Base-by-base conservation (phyloP, 2,797 vertebrate genomes). In the Aselliscus stoliczkanus region DNA sequence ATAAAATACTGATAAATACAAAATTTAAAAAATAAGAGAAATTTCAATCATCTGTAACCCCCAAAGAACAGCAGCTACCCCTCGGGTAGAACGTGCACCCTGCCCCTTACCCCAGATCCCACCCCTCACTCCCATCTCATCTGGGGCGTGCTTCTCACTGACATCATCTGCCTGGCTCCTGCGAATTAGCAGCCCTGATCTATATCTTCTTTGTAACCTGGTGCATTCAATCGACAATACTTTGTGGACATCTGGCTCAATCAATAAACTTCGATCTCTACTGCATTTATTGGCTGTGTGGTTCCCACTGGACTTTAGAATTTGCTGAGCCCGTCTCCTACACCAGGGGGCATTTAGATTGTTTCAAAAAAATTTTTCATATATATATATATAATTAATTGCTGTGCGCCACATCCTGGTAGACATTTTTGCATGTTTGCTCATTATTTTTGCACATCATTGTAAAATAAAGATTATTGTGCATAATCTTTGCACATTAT, bases 1-100 rank as follows among this genome's bases (percentile, higher is more conserved):
- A 97, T 95, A 96, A 97, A 97, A 96, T 95, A 91, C n/a, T 72
- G 96, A 97, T 95, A 96, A 96, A 96, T 95, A 88, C n/a, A 65
- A 94, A 83, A 73, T 18, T 96, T 54, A 60, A 81, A 82, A 73
- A 87, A 70, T 69, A 83, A 85, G 62, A 97, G 64, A 93, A 92
- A 92, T 58, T 82, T 95, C 75, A 92, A 70, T 83, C 73, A 95
- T 69, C 85, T 83, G n/a, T 83, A 29, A 96, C 25, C 60, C 92
- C 87, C 86, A 62, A 92, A 93, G 62, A 90, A 39, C 0, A 52
- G 70, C 39, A 69, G 42, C 83, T 47, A n/a, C 72, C 75, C 47
- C 2, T 3, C 2, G 37, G 85, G 72, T 39, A n/a, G 56, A 64
- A 79, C 0, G 0, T 7, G 15, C 23, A 76, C 34, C 39, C 25